Conservation (phyloP, 53 echinoderm and acorn worm genomes). For the Stichopus horrens region DNA sequence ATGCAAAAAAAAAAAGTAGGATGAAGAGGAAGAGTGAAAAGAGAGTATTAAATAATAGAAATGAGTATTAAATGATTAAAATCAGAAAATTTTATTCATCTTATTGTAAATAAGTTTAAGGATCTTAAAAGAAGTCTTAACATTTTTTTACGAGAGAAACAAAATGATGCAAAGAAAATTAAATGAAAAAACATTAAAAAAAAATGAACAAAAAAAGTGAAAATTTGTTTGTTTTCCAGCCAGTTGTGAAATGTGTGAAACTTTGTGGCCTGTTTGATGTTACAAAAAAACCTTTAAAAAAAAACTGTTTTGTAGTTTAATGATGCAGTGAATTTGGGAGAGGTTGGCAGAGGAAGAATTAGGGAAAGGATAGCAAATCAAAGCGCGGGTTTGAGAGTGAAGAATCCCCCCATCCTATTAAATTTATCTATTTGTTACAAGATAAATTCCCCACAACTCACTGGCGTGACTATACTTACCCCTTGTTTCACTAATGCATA, state of each 20-base stretch:
- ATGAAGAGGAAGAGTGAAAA: slow-evolving; percentile 4
- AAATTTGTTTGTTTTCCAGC: slow-evolving; percentile 36
- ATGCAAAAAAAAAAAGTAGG: background rate
- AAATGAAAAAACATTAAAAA: background rate
- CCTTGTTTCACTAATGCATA: no score
- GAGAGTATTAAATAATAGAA: slow-evolving; percentile 27
- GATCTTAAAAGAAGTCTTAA: slow-evolving; percentile 30
- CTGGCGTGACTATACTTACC: no score
- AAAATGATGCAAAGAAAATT: slow-evolving; percentile 2
- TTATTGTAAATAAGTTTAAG: slow-evolving; percentile 34
- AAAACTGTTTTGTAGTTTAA: background rate
- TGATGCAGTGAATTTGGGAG: background rate
- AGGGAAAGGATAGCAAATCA: no score
- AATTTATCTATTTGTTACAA: no score
- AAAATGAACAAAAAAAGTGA: background rate
- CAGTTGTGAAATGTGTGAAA: slow-evolving; percentile 19
- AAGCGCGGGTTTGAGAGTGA: no score
- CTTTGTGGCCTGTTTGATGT: slow-evolving; percentile 42
- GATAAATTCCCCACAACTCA: no score
- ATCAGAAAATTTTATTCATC: slow-evolving; percentile 40
- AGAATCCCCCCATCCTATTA: no score
- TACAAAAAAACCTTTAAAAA: background rate
- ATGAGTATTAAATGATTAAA: slow-evolving; percentile 30
- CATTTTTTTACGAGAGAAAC: slow-evolving; percentile 23
- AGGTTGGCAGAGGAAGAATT: background rate